Base-by-base conservation (phyloP, 2,113 vertebrate species). In the Daphoenositta chrysoptera region DNA sequence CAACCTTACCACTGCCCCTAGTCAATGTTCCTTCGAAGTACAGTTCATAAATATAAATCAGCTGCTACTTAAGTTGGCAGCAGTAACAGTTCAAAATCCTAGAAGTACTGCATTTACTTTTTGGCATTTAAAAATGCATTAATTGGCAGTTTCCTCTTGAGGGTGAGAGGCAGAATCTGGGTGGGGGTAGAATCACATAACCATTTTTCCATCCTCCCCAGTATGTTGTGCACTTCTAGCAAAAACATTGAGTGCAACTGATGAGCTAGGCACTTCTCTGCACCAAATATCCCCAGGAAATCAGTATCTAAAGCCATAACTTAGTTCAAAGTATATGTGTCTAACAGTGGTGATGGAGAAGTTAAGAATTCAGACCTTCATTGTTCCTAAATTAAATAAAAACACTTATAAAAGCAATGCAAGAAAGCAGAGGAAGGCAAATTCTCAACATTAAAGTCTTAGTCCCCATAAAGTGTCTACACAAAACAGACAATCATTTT, bases 11-110 rank as follows among this genome's bases (percentile, higher is more conserved):
- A 39, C 19, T 89, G 51, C 17, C 60, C 27, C 24, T 53, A n/a
- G 35, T 37, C 63, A 70, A 3, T 53, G 24, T 39, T 73, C 50
- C 68, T 70, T 83, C 2, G 0, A 93, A 70, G 27, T 33, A 57
- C 14, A 33, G 26, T 58, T 85, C 70, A 61, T 76, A 88, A 93
- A 69, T 39, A 54, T 24, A 71, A 91, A 89, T 76, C 77, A 82
- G 26, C 26, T 84, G 21, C 53, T 95, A 56, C 83, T 56, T 70
- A 69, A 47, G 23, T 26, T 79, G 57, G 48, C 35, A 78, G 50
- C 5, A 61, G 16, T 15, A 84, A 16, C 26, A 45, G 27, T 51
- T 71, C 31, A 71, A 91, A 87, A 82, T 37, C 31, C 39, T 75
- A 31, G 44, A 79, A 44, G 9, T 31, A 35, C 19, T 53, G 19